Evolutionary conservation across 1,140 invertebrate species (phyloP).

Genomic region (Cheumatopsyche charites): DNA sequence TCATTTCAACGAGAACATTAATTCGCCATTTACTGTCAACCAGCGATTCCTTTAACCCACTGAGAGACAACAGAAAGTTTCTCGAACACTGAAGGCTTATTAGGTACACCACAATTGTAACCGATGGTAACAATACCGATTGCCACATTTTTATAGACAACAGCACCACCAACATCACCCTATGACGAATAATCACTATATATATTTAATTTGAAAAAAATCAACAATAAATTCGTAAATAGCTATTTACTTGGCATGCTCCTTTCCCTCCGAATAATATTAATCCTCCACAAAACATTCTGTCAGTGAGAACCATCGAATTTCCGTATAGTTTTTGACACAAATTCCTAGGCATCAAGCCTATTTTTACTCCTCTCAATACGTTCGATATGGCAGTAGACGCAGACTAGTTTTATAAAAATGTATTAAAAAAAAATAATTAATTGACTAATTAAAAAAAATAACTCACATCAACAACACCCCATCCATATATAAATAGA

Average conservation of each 20-base stretch:
- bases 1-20: too few relatives aligned
- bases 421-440: too few relatives aligned
- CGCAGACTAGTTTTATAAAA: too few relatives aligned
- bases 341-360: slow-evolving; percentile 56
- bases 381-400: too few relatives aligned
- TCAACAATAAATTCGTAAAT: background rate
- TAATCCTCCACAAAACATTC: slow-evolving; percentile 60
- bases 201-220: background rate
- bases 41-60: slow-evolving; percentile 57
- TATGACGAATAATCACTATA: slow-evolving; percentile 49
- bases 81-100: slow-evolving; percentile 59
- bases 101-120: slow-evolving; percentile 55
- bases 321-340: slow-evolving; percentile 57
- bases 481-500: too few relatives aligned
- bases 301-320: slow-evolving; percentile 53
- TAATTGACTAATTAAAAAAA: too few relatives aligned
- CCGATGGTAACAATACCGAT: slow-evolving; percentile 59
- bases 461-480: too few relatives aligned
- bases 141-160: slow-evolving; percentile 55
- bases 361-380: slow-evolving; percentile 57
- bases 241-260: slow-evolving; percentile 55
- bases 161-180: slow-evolving; percentile 60
- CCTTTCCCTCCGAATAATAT: slow-evolving; percentile 59
- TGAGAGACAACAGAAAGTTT: slow-evolving; percentile 55
- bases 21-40: too few relatives aligned